These are phyloP conservation scores for Drosophila lini DNA, from an alignment of 1,140 invertebrate genomes.

Conservation along the genomic window DNA sequence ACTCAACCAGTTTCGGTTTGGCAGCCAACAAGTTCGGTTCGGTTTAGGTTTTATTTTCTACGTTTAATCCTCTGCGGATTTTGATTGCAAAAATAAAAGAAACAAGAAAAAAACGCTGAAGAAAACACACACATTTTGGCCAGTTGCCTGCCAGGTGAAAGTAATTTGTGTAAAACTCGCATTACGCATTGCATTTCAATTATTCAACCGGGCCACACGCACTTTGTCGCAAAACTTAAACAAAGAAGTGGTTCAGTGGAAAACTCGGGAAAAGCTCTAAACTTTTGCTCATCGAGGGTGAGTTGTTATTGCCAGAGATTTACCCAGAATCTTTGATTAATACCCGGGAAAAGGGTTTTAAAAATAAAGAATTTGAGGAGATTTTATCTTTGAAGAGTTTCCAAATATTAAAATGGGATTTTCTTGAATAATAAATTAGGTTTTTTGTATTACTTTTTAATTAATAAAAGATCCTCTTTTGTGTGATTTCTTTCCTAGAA, in stretches of 20 bases:
- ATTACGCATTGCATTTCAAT: conserved; percentile 49
- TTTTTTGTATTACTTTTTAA: not conserved
- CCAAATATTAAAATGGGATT: too few species aligned
- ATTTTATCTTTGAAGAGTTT: too few species aligned
- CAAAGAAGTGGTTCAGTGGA: conserved; percentile 2
- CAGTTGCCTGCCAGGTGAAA: conserved; percentile 34
- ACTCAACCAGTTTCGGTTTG: conserved; percentile 72
- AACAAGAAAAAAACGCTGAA: not conserved
- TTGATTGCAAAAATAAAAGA: conserved; percentile 7
- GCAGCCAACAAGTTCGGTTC: conserved; percentile 69
- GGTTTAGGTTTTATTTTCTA: conserved; percentile 7
- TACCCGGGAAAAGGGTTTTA: not conserved
- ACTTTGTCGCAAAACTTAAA: not conserved
- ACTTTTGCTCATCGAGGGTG: not conserved
- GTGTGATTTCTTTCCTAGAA: not conserved
- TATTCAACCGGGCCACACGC: conserved; percentile 23
- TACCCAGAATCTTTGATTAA: not conserved
- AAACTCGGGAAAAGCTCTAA: not conserved
- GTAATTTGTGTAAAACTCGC: conserved; percentile 36
- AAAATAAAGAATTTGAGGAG: not conserved
- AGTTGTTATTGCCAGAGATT: not conserved
- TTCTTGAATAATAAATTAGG: too few species aligned
- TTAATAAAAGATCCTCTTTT: not conserved
- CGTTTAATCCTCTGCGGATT: conserved; percentile 4
- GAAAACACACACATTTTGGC: conserved; percentile 38